A percentile compares a stretch with the other conserved stretches of the same genome.
Conservation (phyloP, 2,113 vertebrate species). For the Corythoichthys haematopterus region DNA sequence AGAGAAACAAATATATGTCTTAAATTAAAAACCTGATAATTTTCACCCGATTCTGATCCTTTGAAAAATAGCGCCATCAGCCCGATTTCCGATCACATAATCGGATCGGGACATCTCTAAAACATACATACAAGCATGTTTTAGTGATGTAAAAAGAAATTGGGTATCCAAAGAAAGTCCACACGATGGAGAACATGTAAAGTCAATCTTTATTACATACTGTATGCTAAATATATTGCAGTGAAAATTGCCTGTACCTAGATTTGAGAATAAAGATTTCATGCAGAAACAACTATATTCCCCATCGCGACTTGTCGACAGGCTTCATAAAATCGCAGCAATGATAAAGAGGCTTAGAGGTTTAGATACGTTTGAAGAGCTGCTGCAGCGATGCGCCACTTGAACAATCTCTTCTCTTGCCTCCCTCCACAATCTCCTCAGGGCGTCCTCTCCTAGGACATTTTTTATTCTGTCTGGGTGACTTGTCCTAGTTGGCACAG, state of each 20-base stretch:
- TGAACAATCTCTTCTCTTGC: conserved; percentile 1
- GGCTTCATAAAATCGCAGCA: neutral
- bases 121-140: too few relatives aligned
- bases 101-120: too few relatives aligned
- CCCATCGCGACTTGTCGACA: neutral
- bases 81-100: too few relatives aligned
- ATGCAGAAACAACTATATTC: neutral
- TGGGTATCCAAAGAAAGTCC: too few relatives aligned
- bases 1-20: too few relatives aligned
- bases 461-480: conserved; percentile 65
- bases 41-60: too few relatives aligned
- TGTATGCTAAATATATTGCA: neutral
- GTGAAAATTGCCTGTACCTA: neutral
- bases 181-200: too few relatives aligned
- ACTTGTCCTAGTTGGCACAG: conserved; percentile 67
- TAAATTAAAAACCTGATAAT: too few relatives aligned
- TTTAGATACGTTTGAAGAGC: neutral
- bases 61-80: too few relatives aligned
- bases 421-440: conserved; percentile 17
- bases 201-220: too few relatives aligned
- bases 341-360: neutral
- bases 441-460: conserved; percentile 43
- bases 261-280: neutral
- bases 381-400: neutral
- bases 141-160: too few relatives aligned